Conservation (phyloP, 1,140 invertebrate genomes). For the Eriosoma lanigerum region DNA sequence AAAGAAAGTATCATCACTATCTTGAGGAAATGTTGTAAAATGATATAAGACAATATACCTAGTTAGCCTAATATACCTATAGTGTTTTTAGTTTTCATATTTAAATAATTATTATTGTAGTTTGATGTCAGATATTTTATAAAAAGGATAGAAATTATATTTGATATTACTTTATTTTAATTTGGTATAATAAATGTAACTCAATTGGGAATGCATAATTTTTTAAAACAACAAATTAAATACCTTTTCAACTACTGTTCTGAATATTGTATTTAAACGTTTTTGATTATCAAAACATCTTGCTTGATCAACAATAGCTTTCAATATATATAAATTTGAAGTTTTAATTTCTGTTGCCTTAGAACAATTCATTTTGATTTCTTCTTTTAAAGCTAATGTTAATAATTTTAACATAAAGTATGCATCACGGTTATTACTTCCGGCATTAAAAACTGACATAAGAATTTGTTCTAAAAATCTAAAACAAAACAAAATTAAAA, state of each 20-base stretch:
- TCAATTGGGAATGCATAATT: too few species aligned
- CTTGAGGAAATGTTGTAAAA: too few species aligned
- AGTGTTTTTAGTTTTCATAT: too few species aligned
- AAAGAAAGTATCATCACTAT: too few species aligned
- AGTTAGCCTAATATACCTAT: too few species aligned
- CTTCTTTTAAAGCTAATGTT: conserved; percentile 72
- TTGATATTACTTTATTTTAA: too few species aligned
- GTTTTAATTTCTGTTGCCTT: conserved; percentile 76
- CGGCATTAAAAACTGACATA: conserved; percentile 77
- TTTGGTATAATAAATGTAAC: too few species aligned
- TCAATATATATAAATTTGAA: conserved; percentile 74
- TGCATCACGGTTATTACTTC: conserved; percentile 76
- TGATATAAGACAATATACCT: too few species aligned
- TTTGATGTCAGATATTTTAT: too few species aligned
- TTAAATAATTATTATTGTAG: too few species aligned
- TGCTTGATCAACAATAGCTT: conserved; percentile 76
- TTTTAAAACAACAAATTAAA: background rate
- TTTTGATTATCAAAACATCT: conserved; percentile 54
- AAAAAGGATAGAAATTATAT: too few species aligned
- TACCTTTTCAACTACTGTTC: conserved; percentile 41
- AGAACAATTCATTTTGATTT: conserved; percentile 72
- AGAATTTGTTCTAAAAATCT: conserved; percentile 79
- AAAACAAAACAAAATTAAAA: conserved; percentile 62
- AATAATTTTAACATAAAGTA: conserved; percentile 76
- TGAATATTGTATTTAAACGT: conserved; percentile 43